These are phyloP conservation scores for Hyposmocoma kahamanoa DNA, from an alignment of 1,140 invertebrate genomes.

Conservation along the genomic window DNA sequence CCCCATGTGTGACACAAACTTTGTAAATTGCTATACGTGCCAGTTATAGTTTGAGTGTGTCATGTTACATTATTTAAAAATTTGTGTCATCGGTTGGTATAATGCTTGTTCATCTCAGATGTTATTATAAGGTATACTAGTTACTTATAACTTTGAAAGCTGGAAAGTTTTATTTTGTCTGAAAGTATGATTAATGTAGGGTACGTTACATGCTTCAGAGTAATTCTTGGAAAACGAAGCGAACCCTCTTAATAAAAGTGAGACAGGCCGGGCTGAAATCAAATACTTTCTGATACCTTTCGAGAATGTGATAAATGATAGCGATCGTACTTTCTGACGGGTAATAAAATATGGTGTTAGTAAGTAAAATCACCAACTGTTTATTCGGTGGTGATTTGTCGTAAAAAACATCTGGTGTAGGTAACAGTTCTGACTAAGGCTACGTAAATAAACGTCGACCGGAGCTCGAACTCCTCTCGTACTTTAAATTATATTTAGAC, in stretches of 20 bases:
- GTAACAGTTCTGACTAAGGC: conserved; percentile 61
- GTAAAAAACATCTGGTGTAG: conserved; percentile 68
- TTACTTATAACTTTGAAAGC: not conserved
- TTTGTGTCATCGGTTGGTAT: not conserved
- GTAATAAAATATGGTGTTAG: conserved; percentile 9
- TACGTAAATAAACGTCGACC: conserved; percentile 66
- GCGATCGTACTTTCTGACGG: not conserved
- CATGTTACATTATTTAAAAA: not conserved
- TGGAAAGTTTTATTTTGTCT: not conserved
- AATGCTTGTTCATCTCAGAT: not conserved
- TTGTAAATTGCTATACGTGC: conserved; percentile 14
- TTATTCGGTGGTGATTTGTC: conserved; percentile 52
- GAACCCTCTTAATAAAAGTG: conserved; percentile 3
- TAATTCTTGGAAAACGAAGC: not conserved
- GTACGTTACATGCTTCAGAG: not conserved
- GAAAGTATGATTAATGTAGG: not conserved
- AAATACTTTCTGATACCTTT: conserved; percentile 1
- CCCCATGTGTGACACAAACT: conserved; percentile 25
- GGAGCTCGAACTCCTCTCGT: conserved; percentile 22
- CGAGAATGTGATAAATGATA: conserved; percentile 2
- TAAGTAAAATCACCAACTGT: conserved; percentile 29
- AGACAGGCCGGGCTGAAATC: conserved; percentile 3
- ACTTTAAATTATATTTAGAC: conserved; percentile 42
- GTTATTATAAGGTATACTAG: not conserved
- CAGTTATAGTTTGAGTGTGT: conserved; percentile 13